Base-by-base conservation (phyloP, 2,797 vertebrate genomes). In the Cygnus olor region DNA sequence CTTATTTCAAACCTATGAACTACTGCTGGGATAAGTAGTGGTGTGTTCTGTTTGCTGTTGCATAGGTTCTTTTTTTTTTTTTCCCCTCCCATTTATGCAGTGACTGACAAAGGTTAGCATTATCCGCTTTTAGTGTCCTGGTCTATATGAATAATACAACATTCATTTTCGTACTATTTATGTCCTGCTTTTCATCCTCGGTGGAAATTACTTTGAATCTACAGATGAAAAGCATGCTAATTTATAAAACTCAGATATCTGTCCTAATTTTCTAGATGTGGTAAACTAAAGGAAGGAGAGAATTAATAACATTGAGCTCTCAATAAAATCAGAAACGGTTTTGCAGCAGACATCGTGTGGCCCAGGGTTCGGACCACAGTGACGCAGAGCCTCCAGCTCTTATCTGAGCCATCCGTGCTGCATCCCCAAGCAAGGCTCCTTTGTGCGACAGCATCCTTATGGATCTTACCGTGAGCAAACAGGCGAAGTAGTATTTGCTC, bases 221-320 rank as follows among this genome's bases (percentile, higher is more conserved):
- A 57, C 74, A 64, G 94, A 96, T 94, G 83, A 95, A 96, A 95
- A 95, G 89, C 70, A 90, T 94, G 86, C 92, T 94, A 96, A 97
- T 96, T 95, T 93, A 54, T 95, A 85, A 94, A 96, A 92, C 89
- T 92, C 3, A 0, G 58, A 32, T 93, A 90, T 93, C 73, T 90
- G 94, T 77, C 91, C 95, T 73, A 82, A 93, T 96, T 97, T 94
- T 94, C 60, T 60, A 88, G 85, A 85, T 77, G 80, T 92, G 71
- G 95, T 91, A 90, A 88, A 90, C 80, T 73, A 74, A 77, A 90
- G 89, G 83, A 88, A 84, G 73, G 77, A 77, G 93, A 80, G 92
- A 88, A 96, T 94, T 91, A 96, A 68, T 84, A 73, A 84, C 77
- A 74, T 13, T 68, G 90, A 92, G 51, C 72, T 85, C 54, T 54